Evolutionary conservation across 2,888 invertebrate genomes (phyloP).

Genomic region (Syrphus vitripennis): DNA sequence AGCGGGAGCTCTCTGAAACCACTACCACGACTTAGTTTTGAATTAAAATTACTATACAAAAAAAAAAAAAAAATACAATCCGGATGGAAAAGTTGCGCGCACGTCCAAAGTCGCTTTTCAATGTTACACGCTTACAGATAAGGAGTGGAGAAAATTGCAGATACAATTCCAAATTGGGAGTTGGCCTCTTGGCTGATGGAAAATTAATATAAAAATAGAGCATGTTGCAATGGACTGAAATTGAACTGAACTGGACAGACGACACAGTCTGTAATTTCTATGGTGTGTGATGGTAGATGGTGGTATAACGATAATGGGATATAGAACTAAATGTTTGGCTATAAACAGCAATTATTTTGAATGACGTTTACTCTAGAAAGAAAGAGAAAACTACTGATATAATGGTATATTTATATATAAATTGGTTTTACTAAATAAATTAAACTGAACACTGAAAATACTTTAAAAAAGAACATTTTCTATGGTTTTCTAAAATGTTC

Average conservation of each 20-base stretch:
- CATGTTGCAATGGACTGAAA: neutral
- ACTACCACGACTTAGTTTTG: slow-evolving; percentile 22
- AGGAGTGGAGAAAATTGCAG: slow-evolving; percentile 69
- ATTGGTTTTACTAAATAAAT: neutral
- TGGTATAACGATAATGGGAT: slow-evolving; percentile 6
- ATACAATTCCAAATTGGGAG: slow-evolving; percentile 44
- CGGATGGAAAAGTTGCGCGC: slow-evolving; percentile 57
- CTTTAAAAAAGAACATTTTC: neutral
- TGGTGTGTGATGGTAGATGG: neutral
- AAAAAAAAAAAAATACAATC: slow-evolving; percentile 15
- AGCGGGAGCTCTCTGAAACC: neutral
- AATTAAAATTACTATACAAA: neutral
- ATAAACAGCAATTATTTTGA: slow-evolving; percentile 8
- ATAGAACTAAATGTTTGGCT: slow-evolving; percentile 13
- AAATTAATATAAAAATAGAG: slow-evolving; percentile 12
- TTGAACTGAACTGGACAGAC: neutral
- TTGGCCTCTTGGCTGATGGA: slow-evolving; percentile 8
- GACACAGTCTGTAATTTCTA: slow-evolving; percentile 9
- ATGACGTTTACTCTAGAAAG: slow-evolving; percentile 5
- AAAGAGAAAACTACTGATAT: slow-evolving; percentile 5
- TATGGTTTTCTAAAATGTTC: neutral
- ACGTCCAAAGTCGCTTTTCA: slow-evolving; percentile 52
- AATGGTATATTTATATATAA: neutral
- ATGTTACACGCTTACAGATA: slow-evolving; percentile 47
- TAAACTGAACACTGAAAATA: neutral